Percentiles rank a stretch among this genome's conserved stretches.
Evolutionary conservation across 2,113 vertebrate species (phyloP).

Genomic region (Manacus vitellinus): DNA sequence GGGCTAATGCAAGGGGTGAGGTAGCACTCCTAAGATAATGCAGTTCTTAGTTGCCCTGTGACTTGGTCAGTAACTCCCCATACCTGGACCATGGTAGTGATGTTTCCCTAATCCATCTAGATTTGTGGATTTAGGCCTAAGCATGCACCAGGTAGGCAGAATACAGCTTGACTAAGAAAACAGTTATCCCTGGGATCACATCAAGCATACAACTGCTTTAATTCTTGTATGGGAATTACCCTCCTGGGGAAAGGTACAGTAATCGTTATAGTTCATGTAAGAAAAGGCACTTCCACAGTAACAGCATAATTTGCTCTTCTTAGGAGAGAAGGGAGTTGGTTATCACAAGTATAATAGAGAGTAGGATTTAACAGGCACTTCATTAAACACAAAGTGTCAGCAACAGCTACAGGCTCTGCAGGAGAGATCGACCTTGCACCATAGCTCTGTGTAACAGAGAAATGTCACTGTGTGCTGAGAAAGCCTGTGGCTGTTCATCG

Average conservation of each 20-base stretch:
- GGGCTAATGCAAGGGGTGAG: background rate
- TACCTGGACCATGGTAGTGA: background rate
- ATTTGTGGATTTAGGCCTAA: background rate
- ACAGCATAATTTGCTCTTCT: background rate
- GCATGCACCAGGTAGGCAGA: background rate
- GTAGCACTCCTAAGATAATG: too few species aligned
- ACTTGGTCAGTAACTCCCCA: background rate
- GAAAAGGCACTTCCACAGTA: background rate
- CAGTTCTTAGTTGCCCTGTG: background rate
- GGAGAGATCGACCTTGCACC: accelerated
- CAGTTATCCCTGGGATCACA: background rate
- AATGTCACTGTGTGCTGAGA: too few species aligned
- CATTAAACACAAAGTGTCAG: background rate
- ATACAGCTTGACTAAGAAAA: background rate
- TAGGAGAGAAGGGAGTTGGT: background rate
- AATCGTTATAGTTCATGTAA: background rate
- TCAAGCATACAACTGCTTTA: background rate
- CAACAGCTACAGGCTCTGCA: background rate
- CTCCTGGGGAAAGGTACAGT: background rate
- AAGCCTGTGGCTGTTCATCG: accelerated
- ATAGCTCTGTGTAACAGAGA: background rate
- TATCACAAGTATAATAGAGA: background rate
- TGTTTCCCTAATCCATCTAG: background rate
- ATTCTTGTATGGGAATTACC: background rate
- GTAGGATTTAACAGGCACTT: background rate